Base-by-base conservation (phyloP, 2,797 vertebrate genomes). In the Oryzias dopingdopingensis region DNA sequence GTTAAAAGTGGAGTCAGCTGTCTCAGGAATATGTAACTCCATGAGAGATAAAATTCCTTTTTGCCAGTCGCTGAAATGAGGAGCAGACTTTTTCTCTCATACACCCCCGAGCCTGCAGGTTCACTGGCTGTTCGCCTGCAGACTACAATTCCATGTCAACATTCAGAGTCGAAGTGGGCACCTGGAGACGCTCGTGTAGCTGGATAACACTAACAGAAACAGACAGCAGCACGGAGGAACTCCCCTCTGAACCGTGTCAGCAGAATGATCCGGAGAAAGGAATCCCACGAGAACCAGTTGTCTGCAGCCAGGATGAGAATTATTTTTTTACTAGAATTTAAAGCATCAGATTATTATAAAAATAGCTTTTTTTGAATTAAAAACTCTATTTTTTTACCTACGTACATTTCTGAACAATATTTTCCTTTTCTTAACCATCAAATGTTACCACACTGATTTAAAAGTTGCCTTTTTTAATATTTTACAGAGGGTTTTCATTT, bases 1-100 rank as follows among this genome's bases (percentile, higher is more conserved):
- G 64, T 72, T 65, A 56, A 65, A 79, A 74, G 70, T 79, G 41
- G 66, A 67, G 75, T 62, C 78, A 79, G 77, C 67, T 79, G 74
- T 83, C 67, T 69, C 6, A 13, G 52, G 55, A 65, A 83, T 82
- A 83, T 62, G 66, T 57, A 85, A 82, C 67, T 50, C 50, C 37
- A 44, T 32, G 64, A 14, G 52, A 69, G 70, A 67, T 76, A 67
- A 75, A 77, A 58, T 53, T 65, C 46, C 50, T 67, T 42, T 60
- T 73, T 4, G 7, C 47, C 65, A 44, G 53, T 61, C 67, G 61
- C 46, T n/a, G 52, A 59, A 70, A 58, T 45, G 26, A 63, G 59
- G 43, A 74, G 42, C 43, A 24, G 43, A 43, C 37, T 37, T 37
- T 10, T 12, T 37, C 47, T 59, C 29, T 53, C 42, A 20, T 45